A percentile compares a stretch with the other conserved stretches of the same genome.
Evolutionary conservation across 2,888 invertebrate species (phyloP).

Genomic region (Lymantria dispar): DNA sequence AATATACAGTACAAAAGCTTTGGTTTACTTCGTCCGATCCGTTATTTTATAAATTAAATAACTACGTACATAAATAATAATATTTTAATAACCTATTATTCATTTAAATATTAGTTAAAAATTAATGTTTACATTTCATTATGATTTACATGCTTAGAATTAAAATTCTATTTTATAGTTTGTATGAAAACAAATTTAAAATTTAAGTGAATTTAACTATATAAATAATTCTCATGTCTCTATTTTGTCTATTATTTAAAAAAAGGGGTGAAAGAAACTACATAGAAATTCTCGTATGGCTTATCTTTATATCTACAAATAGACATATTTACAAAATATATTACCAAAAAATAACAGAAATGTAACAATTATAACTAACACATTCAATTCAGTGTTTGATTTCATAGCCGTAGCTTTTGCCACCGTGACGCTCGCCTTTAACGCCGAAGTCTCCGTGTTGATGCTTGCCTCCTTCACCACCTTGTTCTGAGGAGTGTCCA

Average conservation of each 20-base stretch:
- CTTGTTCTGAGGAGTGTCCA: slow-evolving; percentile 76
- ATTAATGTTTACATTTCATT: too few species aligned
- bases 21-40: slow-evolving; percentile 6
- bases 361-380: slow-evolving; percentile 53
- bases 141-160: too few species aligned
- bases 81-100: too few species aligned
- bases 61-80: too few species aligned
- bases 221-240: too few species aligned
- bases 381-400: slow-evolving; percentile 54
- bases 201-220: too few species aligned
- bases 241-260: too few species aligned
- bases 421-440: slow-evolving; percentile 46
- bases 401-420: slow-evolving; percentile 73
- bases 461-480: slow-evolving; percentile 71
- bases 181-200: too few species aligned
- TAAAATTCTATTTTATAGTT: too few species aligned
- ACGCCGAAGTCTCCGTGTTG: slow-evolving; percentile 75
- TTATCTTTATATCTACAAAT: slow-evolving; percentile 57
- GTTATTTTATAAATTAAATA: too few species aligned
- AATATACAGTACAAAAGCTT: slow-evolving; percentile 10
- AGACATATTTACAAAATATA: slow-evolving; percentile 65
- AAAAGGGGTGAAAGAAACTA: not conserved
- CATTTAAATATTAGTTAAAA: too few species aligned
- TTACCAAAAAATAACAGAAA: slow-evolving; percentile 62
- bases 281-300: slow-evolving; percentile 35